A percentile compares a stretch with the other conserved stretches of the same genome.
phyloP scores from a whole-genome alignment of 35 echinoderm and acorn worm species.

The Patiria miniata region DNA sequence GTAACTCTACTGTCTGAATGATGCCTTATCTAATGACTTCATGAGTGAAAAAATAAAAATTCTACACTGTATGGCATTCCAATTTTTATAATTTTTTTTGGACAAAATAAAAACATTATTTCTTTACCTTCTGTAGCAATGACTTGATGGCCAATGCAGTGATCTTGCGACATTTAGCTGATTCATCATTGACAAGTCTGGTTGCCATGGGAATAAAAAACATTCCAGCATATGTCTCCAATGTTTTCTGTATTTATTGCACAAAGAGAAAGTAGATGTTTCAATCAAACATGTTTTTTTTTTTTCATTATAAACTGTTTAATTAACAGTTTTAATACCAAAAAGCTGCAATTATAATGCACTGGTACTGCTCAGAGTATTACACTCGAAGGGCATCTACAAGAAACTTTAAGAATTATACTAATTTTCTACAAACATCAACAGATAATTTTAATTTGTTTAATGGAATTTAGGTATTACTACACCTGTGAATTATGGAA shows the following conservation, averaged over 20 bases:
- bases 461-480: too few relatives aligned
- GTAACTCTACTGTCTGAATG: neutral
- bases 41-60: neutral
- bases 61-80: neutral
- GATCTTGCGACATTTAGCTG: constrained; percentile 72
- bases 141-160: constrained; percentile 73
- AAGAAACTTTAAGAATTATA: too few relatives aligned
- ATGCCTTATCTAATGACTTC: neutral
- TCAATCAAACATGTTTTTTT: too few relatives aligned
- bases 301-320: too few relatives aligned
- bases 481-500: too few relatives aligned
- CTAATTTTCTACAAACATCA: too few relatives aligned
- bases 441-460: too few relatives aligned
- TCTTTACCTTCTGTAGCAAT: constrained; percentile 79
- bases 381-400: too few relatives aligned
- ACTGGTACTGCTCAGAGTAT: too few relatives aligned
- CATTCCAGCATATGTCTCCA: constrained; percentile 70
- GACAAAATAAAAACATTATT: neutral
- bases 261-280: neutral
- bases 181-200: constrained; percentile 87
- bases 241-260: constrained; percentile 51
- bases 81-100: too few relatives aligned
- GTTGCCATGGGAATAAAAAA: constrained; percentile 93
- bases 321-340: too few relatives aligned
- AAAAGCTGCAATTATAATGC: too few relatives aligned